Conservation (phyloP, 2,797 vertebrate species). For the Scyliorhinus canicula region DNA sequence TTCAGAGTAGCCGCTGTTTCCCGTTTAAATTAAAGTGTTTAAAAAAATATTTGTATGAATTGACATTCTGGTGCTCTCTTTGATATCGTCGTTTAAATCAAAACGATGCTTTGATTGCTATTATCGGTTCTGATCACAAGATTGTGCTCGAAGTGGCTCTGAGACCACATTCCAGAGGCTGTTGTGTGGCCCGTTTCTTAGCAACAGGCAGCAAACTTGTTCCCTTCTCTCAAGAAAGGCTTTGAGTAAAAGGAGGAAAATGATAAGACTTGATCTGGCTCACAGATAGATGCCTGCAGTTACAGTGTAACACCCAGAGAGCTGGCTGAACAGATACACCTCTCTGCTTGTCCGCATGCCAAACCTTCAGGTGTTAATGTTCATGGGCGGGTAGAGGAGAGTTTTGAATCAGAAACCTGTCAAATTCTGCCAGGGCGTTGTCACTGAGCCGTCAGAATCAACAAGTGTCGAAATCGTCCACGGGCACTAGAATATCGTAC, state of each 20-base stretch:
- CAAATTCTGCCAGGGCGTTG: background rate
- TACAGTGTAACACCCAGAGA: background rate
- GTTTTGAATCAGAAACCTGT: background rate
- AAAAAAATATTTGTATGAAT: background rate
- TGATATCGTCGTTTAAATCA: background rate
- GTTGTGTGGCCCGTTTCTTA: conserved; percentile 50
- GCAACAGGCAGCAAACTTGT: conserved; percentile 50
- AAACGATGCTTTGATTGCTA: background rate
- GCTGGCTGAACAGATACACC: background rate
- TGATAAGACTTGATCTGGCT: background rate
- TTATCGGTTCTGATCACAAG: background rate
- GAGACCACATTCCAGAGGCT: conserved; percentile 17
- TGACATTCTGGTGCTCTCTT: background rate
- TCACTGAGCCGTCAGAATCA: background rate
- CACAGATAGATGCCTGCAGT: background rate
- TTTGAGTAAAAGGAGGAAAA: background rate
- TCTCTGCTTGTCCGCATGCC: background rate
- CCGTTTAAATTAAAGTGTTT: background rate
- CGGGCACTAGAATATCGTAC: background rate
- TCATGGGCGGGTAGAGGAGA: background rate
- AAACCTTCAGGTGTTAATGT: background rate
- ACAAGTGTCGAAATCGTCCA: background rate
- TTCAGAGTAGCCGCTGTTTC: background rate
- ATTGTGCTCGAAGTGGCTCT: background rate
- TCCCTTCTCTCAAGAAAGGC: background rate